Evolutionary conservation across 1,140 invertebrate genomes (phyloP), one percentile per base, ranked within the genome.

Genomic region (Psix sp.): DNA sequence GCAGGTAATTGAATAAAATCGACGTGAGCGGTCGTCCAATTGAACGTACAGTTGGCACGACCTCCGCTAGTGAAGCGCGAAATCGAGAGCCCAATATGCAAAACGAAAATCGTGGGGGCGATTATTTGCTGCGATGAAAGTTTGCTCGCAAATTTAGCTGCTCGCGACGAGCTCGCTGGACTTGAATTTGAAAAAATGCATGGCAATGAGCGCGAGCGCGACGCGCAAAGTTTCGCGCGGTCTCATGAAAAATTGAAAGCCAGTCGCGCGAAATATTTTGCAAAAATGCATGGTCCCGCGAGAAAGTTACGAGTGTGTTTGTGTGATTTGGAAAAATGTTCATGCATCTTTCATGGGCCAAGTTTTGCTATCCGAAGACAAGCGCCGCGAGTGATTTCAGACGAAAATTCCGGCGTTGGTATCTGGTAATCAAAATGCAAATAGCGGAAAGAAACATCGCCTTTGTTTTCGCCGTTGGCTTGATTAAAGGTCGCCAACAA

Each of bases 211-310:
- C 45, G 14, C 3, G 20, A n/a, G 35, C 2, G 11, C 5, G n/a
- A 7, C 13, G 21, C n/a, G 10, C 14, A 70, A 62, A 70, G 33
- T 62, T 70, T 48, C 20, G 7, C 26, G 17, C 11, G 13, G 9
- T 6, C 26, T 70, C 66, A 54, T 70, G 66, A 62, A 70, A 62
- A 46, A 60, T 60, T 62, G 54, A 62, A 49, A 51, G 16, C 45
- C 39, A 18, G 46, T n/a, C n/a, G 33, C 48, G 18, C 49, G 39
- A 60, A 70, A 62, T 60, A 56, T 62, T 62, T 70, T 42, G 43
- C 33, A 56, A 62, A 60, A 70, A 62, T 49, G 49, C 18, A 49
- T 6, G 13, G 18, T 0, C 39, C 14, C 15, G 20, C 36, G 14
- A 20, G 21, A 11, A 52, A 52, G 48, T 65, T 65, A 20, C 48